Percentiles rank a stretch among this genome's conserved stretches.
phyloP scores from a whole-genome alignment of 2,113 vertebrate genomes.

The Callochromis pleurospilus region DNA sequence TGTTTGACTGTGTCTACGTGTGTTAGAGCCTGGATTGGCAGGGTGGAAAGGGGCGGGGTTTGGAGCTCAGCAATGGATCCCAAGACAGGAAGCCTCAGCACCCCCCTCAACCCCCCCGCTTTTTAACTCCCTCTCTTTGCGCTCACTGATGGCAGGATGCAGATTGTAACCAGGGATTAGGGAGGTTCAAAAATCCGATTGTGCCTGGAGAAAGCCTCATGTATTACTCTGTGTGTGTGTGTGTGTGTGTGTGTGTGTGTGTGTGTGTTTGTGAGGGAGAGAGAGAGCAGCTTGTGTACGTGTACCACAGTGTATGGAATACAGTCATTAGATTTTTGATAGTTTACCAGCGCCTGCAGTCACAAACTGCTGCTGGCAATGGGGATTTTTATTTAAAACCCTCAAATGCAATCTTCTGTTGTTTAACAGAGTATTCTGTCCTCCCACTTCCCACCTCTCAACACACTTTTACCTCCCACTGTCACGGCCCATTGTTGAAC shows the following conservation, averaged over 20 bases:
- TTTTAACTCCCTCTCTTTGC: conserved; percentile 11
- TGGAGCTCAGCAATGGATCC: conserved; percentile 30
- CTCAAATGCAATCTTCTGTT: conserved; percentile 65
- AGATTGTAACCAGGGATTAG: conserved; percentile 94
- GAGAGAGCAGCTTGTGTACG: conserved; percentile 8
- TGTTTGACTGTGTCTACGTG: conserved; percentile 16
- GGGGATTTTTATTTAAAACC: conserved; percentile 35
- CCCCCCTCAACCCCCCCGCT: neutral
- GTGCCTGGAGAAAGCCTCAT: conserved; percentile 80
- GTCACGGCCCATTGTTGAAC: neutral
- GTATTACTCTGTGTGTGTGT: conserved; percentile 29
- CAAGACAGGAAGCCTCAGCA: conserved; percentile 33
- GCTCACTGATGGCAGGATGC: conserved; percentile 76
- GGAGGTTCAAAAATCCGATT: conserved; percentile 91
- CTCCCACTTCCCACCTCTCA: neutral
- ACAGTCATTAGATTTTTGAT: conserved; percentile 75
- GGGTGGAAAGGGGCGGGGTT: conserved; percentile 38
- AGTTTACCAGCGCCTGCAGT: conserved; percentile 72
- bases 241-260: neutral
- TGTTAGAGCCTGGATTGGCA: conserved; percentile 32
- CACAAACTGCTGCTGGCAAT: conserved; percentile 29
- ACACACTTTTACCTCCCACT: neutral
- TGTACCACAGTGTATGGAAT: conserved; percentile 20
- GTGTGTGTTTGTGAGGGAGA: neutral
- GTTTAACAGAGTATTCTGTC: conserved; percentile 55